Percentiles rank a stretch among this genome's conserved stretches.
Evolutionary conservation across 2,888 invertebrate genomes (phyloP).

Genomic region (Muschampia plurimacula): DNA sequence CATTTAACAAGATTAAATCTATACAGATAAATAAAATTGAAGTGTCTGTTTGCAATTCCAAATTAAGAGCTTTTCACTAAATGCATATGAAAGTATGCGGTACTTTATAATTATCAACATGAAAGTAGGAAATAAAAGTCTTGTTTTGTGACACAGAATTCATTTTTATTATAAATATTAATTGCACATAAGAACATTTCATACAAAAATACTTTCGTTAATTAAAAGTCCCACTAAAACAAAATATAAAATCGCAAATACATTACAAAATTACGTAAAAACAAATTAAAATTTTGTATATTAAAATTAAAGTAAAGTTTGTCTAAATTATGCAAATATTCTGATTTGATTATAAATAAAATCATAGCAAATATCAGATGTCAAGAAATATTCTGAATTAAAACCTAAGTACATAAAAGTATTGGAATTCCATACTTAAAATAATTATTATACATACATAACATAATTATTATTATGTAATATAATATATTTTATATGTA

Average conservation of each 20-base stretch:
- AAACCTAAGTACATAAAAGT: constrained; percentile 42
- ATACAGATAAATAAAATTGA: no score
- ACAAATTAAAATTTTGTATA: constrained; percentile 48
- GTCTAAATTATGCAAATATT: constrained; percentile 48
- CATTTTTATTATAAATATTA: constrained; percentile 82
- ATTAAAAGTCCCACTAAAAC: constrained; percentile 80
- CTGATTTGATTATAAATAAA: constrained; percentile 40
- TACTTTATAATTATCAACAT: not conserved
- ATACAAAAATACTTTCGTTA: constrained; percentile 84
- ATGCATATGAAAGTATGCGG: no score
- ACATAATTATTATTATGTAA: constrained; percentile 12
- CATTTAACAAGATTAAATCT: no score
- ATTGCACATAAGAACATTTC: constrained; percentile 83
- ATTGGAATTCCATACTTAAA: constrained; percentile 32
- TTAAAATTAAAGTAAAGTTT: constrained; percentile 40
- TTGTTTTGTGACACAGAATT: constrained; percentile 67
- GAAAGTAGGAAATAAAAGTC: constrained; percentile 39
- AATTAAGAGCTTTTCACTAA: no score
- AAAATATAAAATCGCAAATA: constrained; percentile 73
- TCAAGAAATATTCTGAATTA: constrained; percentile 55
- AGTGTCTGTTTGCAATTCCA: no score
- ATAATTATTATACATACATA: constrained; percentile 42
- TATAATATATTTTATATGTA: constrained; percentile 26
- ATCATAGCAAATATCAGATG: constrained; percentile 60
- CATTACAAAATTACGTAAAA: constrained; percentile 47